Conservation (phyloP, 1,140 invertebrate genomes). For the Protaetia brevitarsis region DNA sequence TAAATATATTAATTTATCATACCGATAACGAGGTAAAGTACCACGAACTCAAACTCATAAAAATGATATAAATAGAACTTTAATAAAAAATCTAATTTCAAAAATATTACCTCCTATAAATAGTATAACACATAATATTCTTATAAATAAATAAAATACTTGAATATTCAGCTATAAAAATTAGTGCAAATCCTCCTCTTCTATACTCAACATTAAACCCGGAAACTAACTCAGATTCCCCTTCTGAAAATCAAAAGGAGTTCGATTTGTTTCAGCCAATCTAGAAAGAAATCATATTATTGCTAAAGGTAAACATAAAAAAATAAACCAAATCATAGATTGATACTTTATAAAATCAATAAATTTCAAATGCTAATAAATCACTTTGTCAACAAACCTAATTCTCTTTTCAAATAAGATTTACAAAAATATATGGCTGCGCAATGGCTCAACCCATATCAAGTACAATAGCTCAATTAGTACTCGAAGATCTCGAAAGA, state of each 20-base stretch:
- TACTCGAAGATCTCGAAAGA: too few relatives aligned
- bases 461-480: too few relatives aligned
- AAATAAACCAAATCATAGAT: conserved; percentile 52
- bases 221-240: conserved; percentile 70
- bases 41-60: conserved; percentile 58
- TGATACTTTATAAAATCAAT: conserved; percentile 41
- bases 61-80: conserved; percentile 53
- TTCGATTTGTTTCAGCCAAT: conserved; percentile 69
- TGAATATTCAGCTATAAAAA: too few relatives aligned
- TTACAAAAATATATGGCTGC: too few relatives aligned
- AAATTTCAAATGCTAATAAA: too few relatives aligned
- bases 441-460: too few relatives aligned
- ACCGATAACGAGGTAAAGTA: conserved; percentile 56
- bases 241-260: conserved; percentile 76
- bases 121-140: conserved; percentile 54
- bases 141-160: too few relatives aligned
- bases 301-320: conserved; percentile 52
- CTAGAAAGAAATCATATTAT: conserved; percentile 57
- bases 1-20: conserved; percentile 62
- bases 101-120: conserved; percentile 52
- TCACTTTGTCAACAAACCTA: too few relatives aligned
- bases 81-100: conserved; percentile 53
- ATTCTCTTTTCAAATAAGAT: too few relatives aligned
- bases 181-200: too few relatives aligned
- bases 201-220: conserved; percentile 74